Conservation (phyloP, 2,113 vertebrate genomes). For the Oryzias javanicus region DNA sequence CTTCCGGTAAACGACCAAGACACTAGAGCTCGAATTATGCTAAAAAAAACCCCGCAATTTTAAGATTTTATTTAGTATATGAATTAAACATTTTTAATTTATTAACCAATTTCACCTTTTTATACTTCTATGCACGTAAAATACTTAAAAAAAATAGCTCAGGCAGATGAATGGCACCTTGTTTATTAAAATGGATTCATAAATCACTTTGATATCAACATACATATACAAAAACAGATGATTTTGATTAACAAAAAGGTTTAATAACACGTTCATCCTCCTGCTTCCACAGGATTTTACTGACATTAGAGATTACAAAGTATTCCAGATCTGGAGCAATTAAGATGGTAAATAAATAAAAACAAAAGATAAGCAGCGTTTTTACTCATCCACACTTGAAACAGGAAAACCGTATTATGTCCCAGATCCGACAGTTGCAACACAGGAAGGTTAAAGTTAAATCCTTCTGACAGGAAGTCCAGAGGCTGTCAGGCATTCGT, state of each 20-base stretch:
- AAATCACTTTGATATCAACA: constrained; percentile 51
- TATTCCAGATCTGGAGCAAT: background rate
- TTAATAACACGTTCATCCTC: constrained; percentile 24
- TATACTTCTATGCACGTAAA: background rate
- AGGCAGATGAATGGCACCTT: constrained; percentile 66
- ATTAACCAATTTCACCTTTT: background rate
- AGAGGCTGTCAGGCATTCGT: too few relatives aligned
- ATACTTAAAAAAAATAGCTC: background rate
- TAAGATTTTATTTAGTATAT: background rate
- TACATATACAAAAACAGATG: constrained; percentile 35
- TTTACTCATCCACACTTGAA: too few relatives aligned
- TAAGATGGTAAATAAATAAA: too few relatives aligned
- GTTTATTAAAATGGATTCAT: constrained; percentile 74
- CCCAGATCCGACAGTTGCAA: too few relatives aligned
- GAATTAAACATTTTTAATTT: too few relatives aligned
- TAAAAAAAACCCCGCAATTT: background rate
- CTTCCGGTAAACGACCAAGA: background rate
- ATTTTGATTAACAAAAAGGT: constrained; percentile 47
- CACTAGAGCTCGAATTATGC: too few relatives aligned
- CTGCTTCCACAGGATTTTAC: constrained; percentile 31
- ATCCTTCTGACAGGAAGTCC: too few relatives aligned
- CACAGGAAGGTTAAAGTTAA: too few relatives aligned
- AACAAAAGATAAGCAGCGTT: too few relatives aligned
- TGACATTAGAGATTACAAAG: constrained; percentile 37
- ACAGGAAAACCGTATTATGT: too few relatives aligned